phyloP scores from a whole-genome alignment of 2,797 vertebrate genomes.

The Centropyge bicolor region DNA sequence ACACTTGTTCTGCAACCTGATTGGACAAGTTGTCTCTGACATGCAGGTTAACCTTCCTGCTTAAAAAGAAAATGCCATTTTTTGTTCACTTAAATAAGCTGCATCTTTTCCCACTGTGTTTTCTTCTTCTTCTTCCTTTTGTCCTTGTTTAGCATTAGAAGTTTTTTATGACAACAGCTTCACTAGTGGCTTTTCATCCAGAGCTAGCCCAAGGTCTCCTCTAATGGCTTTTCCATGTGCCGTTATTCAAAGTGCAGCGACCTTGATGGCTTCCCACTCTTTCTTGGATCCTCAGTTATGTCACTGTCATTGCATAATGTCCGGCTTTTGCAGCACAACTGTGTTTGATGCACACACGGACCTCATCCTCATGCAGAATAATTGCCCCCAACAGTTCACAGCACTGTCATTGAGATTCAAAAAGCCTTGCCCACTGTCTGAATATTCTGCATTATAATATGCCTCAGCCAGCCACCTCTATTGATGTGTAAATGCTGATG shows the following conservation, averaged over 20 bases:
- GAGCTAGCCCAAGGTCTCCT: slow-evolving; percentile 33
- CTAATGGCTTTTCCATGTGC: slow-evolving; percentile 33
- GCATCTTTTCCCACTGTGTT: neutral
- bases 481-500: slow-evolving; percentile 80
- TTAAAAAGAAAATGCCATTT: neutral
- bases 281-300: slow-evolving; percentile 4
- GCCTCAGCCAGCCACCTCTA: slow-evolving; percentile 40
- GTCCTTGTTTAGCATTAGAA: neutral
- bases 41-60: neutral
- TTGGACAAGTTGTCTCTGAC: neutral
- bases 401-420: slow-evolving; percentile 46
- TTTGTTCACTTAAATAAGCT: neutral
- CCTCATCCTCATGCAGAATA: slow-evolving; percentile 24
- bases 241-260: slow-evolving; percentile 10
- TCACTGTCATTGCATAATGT: slow-evolving; percentile 16
- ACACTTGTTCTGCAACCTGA: neutral
- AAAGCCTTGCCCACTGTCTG: slow-evolving; percentile 38
- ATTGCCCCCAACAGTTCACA: slow-evolving; percentile 29
- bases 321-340: neutral
- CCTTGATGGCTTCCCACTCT: slow-evolving; percentile 18
- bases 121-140: neutral
- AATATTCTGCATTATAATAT: slow-evolving; percentile 65
- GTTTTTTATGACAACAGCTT: neutral
- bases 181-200: slow-evolving; percentile 11
- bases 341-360: slow-evolving; percentile 18